These are phyloP conservation scores for Halyomorpha halys DNA, from an alignment of 1,140 invertebrate species.

Conservation along the genomic window DNA sequence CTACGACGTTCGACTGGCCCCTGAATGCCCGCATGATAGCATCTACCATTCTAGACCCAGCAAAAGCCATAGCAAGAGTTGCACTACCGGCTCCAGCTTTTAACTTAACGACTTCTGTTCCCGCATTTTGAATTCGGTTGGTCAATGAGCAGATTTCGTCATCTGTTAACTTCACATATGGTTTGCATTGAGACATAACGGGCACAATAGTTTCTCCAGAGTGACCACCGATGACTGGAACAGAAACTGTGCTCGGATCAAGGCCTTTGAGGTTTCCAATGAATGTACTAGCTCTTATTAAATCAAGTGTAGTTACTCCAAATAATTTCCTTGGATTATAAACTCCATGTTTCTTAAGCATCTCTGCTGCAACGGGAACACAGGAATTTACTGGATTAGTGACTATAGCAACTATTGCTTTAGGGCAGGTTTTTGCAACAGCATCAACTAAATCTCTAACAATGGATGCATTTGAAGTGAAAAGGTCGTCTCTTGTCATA, in stretches of 20 bases:
- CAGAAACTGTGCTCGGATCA: conserved; percentile 54
- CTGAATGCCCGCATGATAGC: conserved; percentile 71
- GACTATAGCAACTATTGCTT: conserved; percentile 91
- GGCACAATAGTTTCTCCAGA: conserved; percentile 97
- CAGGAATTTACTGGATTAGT: conserved; percentile 98
- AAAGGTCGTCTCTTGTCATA: conserved; percentile 92
- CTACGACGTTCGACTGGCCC: conserved; percentile 79
- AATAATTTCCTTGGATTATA: conserved; percentile 88
- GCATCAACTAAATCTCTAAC: conserved; percentile 77
- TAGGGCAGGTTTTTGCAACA: conserved; percentile 76
- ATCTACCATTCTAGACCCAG: conserved; percentile 82
- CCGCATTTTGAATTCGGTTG: conserved; percentile 87
- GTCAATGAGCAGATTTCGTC: conserved; percentile 68
- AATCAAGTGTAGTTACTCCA: conserved; percentile 92
- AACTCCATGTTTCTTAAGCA: conserved; percentile 81
- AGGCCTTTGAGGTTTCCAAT: conserved; percentile 43
- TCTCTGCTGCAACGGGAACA: conserved; percentile 92
- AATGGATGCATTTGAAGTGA: conserved; percentile 98
- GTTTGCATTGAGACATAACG: conserved; percentile 81
- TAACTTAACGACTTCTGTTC: conserved; percentile 99
- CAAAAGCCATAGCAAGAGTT: conserved; percentile 98
- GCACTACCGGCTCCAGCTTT: conserved; percentile 97
- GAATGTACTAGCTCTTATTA: conserved; percentile 90
- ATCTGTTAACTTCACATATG: conserved; percentile 57
- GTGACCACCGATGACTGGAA: conserved; percentile 97